These are phyloP conservation scores for Semotilus atromaculatus DNA, from an alignment of 2,797 vertebrate genomes.

Conservation along the genomic window DNA sequence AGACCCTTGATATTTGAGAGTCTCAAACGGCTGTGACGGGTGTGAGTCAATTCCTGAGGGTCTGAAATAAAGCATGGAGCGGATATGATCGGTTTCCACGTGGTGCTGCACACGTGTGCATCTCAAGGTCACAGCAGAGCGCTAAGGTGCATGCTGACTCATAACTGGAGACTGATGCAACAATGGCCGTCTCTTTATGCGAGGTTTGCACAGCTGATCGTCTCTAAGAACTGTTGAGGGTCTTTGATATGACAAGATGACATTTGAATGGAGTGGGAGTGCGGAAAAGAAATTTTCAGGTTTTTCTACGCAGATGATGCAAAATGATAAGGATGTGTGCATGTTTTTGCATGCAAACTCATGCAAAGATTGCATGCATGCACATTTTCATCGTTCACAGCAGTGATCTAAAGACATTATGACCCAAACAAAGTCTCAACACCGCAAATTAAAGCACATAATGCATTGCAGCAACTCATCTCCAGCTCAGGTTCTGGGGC, in stretches of 20 bases:
- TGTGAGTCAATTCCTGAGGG: slow-evolving; percentile 2
- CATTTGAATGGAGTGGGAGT: background rate
- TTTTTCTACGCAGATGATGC: background rate
- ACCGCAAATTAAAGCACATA: background rate
- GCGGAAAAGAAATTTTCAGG: slow-evolving; percentile 1
- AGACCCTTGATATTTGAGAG: slow-evolving; percentile 21
- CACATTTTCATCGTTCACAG: background rate
- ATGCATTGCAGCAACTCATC: background rate
- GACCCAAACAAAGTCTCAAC: background rate
- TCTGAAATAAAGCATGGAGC: slow-evolving; percentile 39
- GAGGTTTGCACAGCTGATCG: background rate
- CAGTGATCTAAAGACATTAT: background rate
- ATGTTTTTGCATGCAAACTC: background rate
- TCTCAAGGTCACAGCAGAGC: slow-evolving; percentile 68
- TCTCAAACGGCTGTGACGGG: background rate
- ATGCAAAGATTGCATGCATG: background rate
- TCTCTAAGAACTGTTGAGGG: background rate
- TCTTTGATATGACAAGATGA: background rate
- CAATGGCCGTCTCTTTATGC: slow-evolving; percentile 44
- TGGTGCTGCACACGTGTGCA: slow-evolving; percentile 35
- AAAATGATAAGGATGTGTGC: background rate
- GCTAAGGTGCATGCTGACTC: slow-evolving; percentile 82
- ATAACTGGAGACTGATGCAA: slow-evolving; percentile 79
- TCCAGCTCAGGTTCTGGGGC: background rate
- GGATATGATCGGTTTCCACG: slow-evolving; percentile 49